Conservation (phyloP, 2,113 vertebrate species). For the Hemiprocne comata region DNA sequence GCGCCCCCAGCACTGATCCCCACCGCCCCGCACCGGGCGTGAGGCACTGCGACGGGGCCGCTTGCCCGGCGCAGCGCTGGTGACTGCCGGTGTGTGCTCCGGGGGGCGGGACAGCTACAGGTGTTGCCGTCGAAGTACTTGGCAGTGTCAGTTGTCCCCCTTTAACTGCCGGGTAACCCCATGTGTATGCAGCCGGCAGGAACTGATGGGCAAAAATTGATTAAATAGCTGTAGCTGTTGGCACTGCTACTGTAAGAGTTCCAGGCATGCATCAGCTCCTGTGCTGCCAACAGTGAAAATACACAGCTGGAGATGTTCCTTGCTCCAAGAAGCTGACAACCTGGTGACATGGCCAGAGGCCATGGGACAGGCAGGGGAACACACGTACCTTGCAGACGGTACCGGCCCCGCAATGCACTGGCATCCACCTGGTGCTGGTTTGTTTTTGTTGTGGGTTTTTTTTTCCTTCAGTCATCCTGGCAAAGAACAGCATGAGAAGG, state of each 20-base stretch:
- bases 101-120: neutral
- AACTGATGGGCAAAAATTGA: rapidly evolving
- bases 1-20: neutral
- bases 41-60: too few relatives aligned
- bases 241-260: rapidly evolving
- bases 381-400: rapidly evolving
- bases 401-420: rapidly evolving
- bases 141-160: too few relatives aligned
- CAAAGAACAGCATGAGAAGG: neutral
- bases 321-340: rapidly evolving
- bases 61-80: neutral
- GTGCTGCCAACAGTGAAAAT: rapidly evolving
- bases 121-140: neutral
- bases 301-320: rapidly evolving
- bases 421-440: neutral
- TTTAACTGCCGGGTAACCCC: too few relatives aligned
- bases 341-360: rapidly evolving
- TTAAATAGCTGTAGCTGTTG: rapidly evolving
- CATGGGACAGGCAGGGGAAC: neutral
- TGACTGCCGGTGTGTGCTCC: neutral
- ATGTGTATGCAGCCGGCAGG: neutral
- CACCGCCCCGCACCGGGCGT: too few relatives aligned
- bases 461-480: neutral
- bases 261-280: rapidly evolving
- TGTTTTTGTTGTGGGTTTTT: too few relatives aligned